Conservation (phyloP, 1,140 invertebrate genomes). For the Drosophila punjabiensis region DNA sequence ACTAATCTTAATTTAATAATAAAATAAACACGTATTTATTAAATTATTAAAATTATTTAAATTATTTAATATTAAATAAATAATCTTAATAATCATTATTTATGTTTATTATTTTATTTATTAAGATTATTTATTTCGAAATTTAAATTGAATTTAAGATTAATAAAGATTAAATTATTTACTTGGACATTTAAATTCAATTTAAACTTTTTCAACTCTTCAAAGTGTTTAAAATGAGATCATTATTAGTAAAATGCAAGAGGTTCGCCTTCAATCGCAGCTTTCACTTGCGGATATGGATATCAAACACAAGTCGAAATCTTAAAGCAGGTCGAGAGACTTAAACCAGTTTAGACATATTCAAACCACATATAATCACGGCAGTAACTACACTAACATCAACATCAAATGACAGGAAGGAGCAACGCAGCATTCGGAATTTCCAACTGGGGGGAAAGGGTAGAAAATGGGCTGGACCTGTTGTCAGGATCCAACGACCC, state of each 20-base stretch:
- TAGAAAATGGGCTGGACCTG: not conserved
- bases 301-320: constrained; percentile 11
- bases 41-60: too few species aligned
- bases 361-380: constrained; percentile 47
- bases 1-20: too few species aligned
- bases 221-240: not conserved
- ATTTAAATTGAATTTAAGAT: too few species aligned
- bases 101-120: too few species aligned
- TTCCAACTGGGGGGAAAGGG: not conserved
- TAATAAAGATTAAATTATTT: too few species aligned
- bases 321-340: constrained; percentile 24
- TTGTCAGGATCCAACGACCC: constrained; percentile 6
- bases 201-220: too few species aligned
- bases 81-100: too few species aligned
- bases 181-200: too few species aligned
- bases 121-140: too few species aligned
- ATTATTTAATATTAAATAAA: too few species aligned
- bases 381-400: constrained; percentile 2
- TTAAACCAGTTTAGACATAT: constrained; percentile 62
- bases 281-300: constrained; percentile 31
- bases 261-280: constrained; percentile 7
- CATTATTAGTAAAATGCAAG: constrained; percentile 1
- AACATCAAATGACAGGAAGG: constrained; percentile 18
- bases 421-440: constrained; percentile 1
- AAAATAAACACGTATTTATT: too few species aligned